These are phyloP conservation scores for Leptinotarsa peninsularis DNA, from an alignment of 2,888 invertebrate genomes.

Conservation along the genomic window DNA sequence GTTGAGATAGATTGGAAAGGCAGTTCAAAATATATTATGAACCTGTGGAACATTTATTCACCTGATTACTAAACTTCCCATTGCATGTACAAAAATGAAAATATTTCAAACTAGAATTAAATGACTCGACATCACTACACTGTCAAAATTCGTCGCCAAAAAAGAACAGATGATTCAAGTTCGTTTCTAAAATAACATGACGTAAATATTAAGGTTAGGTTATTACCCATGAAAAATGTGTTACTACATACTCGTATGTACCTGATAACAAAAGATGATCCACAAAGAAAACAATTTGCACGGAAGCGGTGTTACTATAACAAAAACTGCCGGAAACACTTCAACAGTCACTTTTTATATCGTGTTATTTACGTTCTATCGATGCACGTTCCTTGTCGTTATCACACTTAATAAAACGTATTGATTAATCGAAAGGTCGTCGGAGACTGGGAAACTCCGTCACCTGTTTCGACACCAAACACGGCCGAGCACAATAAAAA, in stretches of 20 bases:
- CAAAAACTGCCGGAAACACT: not conserved
- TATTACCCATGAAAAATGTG: not conserved
- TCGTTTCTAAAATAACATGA: no score
- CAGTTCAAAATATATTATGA: no score
- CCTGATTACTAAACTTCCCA: no score
- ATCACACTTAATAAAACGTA: not conserved
- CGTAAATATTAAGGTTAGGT: not conserved
- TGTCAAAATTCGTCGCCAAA: no score
- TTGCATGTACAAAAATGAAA: no score
- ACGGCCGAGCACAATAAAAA: not conserved
- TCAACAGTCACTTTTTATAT: not conserved
- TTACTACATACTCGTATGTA: not conserved
- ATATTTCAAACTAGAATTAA: no score
- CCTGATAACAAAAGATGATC: conserved; percentile 1
- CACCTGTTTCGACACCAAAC: not conserved
- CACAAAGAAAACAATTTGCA: conserved; percentile 4
- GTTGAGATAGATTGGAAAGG: no score
- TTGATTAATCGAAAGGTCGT: conserved; percentile 9
- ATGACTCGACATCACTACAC: no score
- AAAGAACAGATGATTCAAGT: no score
- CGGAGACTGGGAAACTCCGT: conserved; percentile 5
- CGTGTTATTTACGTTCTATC: not conserved
- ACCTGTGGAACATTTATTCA: no score
- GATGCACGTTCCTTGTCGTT: not conserved
- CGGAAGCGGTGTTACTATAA: not conserved